phyloP scores from a whole-genome alignment of 2,888 invertebrate genomes.

The Lithodes maja region DNA sequence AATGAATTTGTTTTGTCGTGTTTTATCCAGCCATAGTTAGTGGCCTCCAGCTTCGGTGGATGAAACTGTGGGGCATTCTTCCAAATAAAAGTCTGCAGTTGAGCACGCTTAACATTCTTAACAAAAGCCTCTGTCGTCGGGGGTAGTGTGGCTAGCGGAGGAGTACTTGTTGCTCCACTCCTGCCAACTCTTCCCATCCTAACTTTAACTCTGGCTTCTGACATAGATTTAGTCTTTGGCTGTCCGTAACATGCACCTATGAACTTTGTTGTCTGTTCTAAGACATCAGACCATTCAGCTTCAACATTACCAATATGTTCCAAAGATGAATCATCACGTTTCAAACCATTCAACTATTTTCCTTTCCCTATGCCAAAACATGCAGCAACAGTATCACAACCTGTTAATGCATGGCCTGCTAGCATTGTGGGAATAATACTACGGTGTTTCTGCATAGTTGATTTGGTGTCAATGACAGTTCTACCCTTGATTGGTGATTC shows the following conservation, averaged over 20 bases:
- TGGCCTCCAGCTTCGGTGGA: slow-evolving; percentile 33
- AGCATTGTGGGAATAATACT: slow-evolving; percentile 32
- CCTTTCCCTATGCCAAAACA: slow-evolving; percentile 31
- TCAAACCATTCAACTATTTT: slow-evolving; percentile 34
- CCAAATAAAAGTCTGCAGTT: slow-evolving; percentile 30
- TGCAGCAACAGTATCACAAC: too few relatives aligned
- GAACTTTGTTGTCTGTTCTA: too few relatives aligned
- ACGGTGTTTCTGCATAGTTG: slow-evolving; percentile 24
- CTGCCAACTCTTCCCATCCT: slow-evolving; percentile 25
- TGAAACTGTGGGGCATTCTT: slow-evolving; percentile 37
- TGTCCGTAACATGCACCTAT: too few relatives aligned
- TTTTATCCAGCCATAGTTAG: slow-evolving; percentile 41
- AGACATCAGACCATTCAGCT: too few relatives aligned
- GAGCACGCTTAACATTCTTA: slow-evolving; percentile 31
- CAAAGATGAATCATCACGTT: slow-evolving; percentile 27
- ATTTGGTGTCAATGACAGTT: slow-evolving; percentile 7
- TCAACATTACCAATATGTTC: slow-evolving; percentile 12
- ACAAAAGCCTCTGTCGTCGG: slow-evolving; percentile 34
- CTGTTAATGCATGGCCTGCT: slow-evolving; percentile 18
- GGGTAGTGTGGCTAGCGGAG: too few relatives aligned
- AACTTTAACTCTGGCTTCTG: slow-evolving; percentile 23
- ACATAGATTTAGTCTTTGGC: slow-evolving; percentile 26
- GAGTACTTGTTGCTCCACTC: background rate
- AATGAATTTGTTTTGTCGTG: slow-evolving; percentile 36
- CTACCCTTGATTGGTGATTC: slow-evolving; percentile 23